Evolutionary conservation across 2,797 vertebrate species (phyloP).

Genomic region (Pseudochromis fuscus): DNA sequence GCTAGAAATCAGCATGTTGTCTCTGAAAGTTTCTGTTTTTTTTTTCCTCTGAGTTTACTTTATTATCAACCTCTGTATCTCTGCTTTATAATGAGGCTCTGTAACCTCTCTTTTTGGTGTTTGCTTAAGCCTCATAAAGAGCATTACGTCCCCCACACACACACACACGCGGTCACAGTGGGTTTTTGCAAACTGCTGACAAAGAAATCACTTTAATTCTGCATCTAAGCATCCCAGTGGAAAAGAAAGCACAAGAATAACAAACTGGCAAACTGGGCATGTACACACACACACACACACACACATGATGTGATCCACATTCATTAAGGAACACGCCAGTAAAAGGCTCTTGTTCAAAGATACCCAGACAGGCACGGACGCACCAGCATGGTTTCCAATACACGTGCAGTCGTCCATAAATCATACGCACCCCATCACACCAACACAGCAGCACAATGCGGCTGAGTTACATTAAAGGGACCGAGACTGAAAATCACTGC

Average conservation of each 20-base stretch:
- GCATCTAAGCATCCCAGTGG: slow-evolving; percentile 50
- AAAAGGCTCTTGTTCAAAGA: slow-evolving; percentile 18
- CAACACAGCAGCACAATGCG: slow-evolving; percentile 32
- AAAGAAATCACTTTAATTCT: slow-evolving; percentile 69
- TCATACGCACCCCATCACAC: slow-evolving; percentile 36
- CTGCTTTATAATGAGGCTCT: slow-evolving; percentile 62
- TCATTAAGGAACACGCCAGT: neutral
- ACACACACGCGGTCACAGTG: slow-evolving; percentile 36
- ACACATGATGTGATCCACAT: neutral
- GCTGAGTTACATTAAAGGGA: slow-evolving; percentile 66
- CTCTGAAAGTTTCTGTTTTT: slow-evolving; percentile 20
- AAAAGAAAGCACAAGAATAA: slow-evolving; percentile 54
- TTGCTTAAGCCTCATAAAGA: slow-evolving; percentile 61
- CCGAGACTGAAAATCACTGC: slow-evolving; percentile 73
- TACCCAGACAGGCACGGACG: neutral
- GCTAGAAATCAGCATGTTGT: slow-evolving; percentile 51
- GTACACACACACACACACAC: slow-evolving; percentile 1
- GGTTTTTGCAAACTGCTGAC: slow-evolving; percentile 71
- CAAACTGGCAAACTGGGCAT: too few relatives aligned
- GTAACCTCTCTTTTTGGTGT: slow-evolving; percentile 43
- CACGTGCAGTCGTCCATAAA: slow-evolving; percentile 35
- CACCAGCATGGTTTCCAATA: slow-evolving; percentile 4
- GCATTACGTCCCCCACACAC: slow-evolving; percentile 29
- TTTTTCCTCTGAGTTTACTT: slow-evolving; percentile 50
- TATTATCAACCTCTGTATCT: slow-evolving; percentile 51